A percentile compares a stretch with the other conserved stretches of the same genome.
These are phyloP conservation scores for Lycopodina hypogea DNA, from an alignment of 37 sponge, comb jelly and placozoan species.

Conservation along the genomic window DNA sequence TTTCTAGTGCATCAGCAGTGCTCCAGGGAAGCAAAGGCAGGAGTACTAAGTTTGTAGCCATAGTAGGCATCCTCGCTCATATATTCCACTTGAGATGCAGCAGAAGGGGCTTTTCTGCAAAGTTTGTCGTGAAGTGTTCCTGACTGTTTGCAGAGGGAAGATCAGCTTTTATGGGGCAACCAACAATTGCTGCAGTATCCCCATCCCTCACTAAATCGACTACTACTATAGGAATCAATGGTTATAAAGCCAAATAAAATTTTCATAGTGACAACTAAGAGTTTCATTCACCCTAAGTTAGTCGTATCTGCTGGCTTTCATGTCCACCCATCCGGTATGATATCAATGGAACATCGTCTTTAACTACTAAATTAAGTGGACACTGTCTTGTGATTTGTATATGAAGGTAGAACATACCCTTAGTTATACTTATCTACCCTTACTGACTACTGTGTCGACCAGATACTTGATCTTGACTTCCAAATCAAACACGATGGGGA, in stretches of 20 bases:
- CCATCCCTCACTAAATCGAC: neutral
- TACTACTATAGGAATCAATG: neutral
- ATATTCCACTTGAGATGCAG: neutral
- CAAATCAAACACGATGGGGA: neutral
- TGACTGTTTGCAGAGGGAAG: no score
- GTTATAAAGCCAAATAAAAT: neutral
- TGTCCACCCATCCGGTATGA: neutral
- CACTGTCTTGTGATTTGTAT: neutral
- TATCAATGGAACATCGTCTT: neutral
- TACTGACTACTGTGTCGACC: neutral
- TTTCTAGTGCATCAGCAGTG: neutral
- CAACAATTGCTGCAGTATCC: neutral
- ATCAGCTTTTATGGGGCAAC: neutral
- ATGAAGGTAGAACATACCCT: neutral
- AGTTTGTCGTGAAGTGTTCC: neutral
- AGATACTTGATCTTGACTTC: slow-evolving; percentile 9
- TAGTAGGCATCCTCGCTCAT: slow-evolving; percentile 8
- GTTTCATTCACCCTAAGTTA: neutral
- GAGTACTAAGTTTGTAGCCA: slow-evolving; percentile 15
- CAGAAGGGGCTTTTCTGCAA: slow-evolving; percentile 15
- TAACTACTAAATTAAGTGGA: neutral
- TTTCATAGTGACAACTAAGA: neutral
- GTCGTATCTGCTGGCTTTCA: neutral
- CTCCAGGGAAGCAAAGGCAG: neutral
- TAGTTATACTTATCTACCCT: neutral